A percentile compares a stretch with the other conserved stretches of the same genome.
Conservation (phyloP, 2,888 invertebrate species). For the Philereme vetulata region DNA sequence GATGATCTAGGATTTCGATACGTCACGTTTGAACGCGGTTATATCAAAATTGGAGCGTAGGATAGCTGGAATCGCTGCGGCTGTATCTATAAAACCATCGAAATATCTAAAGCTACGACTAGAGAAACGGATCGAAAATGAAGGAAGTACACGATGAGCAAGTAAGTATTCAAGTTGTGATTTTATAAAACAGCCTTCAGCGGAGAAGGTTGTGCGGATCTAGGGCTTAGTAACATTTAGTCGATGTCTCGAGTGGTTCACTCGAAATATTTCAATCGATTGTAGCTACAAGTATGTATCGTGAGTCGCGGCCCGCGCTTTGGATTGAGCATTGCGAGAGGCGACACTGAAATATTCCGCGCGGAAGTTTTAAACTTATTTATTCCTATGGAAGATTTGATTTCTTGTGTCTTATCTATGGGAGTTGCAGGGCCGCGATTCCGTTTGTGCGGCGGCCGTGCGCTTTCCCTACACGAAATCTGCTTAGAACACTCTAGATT, state of each 20-base stretch:
- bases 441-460: conserved; percentile 73
- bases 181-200: conserved; percentile 72
- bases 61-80: conserved; percentile 42
- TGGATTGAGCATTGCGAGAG: conserved; percentile 72
- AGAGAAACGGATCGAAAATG: conserved; percentile 75
- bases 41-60: conserved; percentile 39
- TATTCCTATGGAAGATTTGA: conserved; percentile 81
- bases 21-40: conserved; percentile 4
- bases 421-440: conserved; percentile 63
- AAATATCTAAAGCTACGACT: conserved; percentile 65
- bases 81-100: conserved; percentile 71
- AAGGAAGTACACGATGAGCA: conserved; percentile 80
- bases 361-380: conserved; percentile 70
- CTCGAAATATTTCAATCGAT: conserved; percentile 63
- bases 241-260: conserved; percentile 77
- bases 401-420: conserved; percentile 76
- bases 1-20: conserved; percentile 48
- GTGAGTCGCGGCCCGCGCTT: conserved; percentile 51
- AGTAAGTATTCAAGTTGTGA: conserved; percentile 66
- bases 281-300: conserved; percentile 16
- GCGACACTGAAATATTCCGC: conserved; percentile 61
- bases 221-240: conserved; percentile 71
- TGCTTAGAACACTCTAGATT: conserved; percentile 63
- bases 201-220: conserved; percentile 34
- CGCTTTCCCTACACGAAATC: conserved; percentile 44